These are phyloP conservation scores for Acomys russatus DNA, from an alignment of 2,797 vertebrate genomes.

Conservation along the genomic window DNA sequence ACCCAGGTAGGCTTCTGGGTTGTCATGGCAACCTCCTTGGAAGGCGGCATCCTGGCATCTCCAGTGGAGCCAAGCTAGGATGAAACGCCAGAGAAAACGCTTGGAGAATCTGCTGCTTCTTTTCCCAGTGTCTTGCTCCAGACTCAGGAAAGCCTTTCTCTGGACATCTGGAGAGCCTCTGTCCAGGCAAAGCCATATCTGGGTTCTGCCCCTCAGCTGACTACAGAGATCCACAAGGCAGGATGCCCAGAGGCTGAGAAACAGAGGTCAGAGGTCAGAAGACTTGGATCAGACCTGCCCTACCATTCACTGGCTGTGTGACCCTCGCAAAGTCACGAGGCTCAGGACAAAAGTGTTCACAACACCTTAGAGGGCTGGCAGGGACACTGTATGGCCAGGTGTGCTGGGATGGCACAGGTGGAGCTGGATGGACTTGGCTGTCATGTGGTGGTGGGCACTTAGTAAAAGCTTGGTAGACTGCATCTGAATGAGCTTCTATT, in stretches of 20 bases:
- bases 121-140: background rate
- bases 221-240: background rate
- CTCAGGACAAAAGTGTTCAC: background rate
- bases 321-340: no score
- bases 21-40: constrained; percentile 9
- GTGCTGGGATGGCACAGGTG: background rate
- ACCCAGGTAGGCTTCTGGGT: background rate
- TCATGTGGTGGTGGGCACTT: background rate
- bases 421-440: background rate
- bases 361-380: background rate
- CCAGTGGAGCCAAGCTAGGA: background rate
- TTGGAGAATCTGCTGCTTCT: background rate
- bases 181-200: background rate
- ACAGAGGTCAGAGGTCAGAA: background rate
- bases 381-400: background rate
- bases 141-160: background rate
- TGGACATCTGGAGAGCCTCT: background rate
- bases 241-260: background rate
- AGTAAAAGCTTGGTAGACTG: background rate
- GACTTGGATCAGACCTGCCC: background rate
- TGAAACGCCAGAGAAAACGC: background rate
- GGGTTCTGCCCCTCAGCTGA: background rate
- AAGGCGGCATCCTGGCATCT: background rate
- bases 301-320: background rate
- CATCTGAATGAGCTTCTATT: background rate